These are phyloP conservation scores for Lepidocyrtoides sp. DNA, from an alignment of 2,888 invertebrate genomes.

Conservation along the genomic window DNA sequence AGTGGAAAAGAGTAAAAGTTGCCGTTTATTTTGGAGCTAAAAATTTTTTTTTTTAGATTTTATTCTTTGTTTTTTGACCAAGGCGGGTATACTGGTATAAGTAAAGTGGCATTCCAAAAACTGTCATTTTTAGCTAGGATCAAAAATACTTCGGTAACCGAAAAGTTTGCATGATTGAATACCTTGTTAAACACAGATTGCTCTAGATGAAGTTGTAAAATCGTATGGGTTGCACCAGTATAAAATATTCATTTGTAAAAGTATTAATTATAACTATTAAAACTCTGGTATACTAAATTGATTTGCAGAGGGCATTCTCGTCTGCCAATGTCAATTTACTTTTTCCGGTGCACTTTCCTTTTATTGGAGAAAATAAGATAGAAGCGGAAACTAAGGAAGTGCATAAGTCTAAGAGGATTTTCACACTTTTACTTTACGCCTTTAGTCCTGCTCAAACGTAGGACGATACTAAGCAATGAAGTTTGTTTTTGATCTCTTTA, in stretches of 20 bases:
- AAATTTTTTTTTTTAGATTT: conserved; percentile 9
- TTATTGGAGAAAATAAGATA: not conserved
- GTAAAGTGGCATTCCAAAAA: conserved; percentile 80
- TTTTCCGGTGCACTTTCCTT: not conserved
- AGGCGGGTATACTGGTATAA: too few relatives aligned
- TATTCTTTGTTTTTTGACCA: not conserved
- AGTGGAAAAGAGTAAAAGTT: not conserved
- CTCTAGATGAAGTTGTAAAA: not conserved
- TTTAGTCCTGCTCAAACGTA: not conserved
- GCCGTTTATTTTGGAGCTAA: not conserved
- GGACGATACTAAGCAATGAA: too few relatives aligned
- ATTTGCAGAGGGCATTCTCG: too few relatives aligned
- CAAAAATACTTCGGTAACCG: not conserved
- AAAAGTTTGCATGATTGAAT: conserved; percentile 70
- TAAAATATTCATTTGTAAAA: not conserved
- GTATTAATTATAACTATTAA: not conserved
- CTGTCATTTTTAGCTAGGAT: conserved; percentile 78
- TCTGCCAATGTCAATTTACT: conserved; percentile 28
- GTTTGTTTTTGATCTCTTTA: not conserved
- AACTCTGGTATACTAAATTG: too few relatives aligned
- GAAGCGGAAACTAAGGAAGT: too few relatives aligned
- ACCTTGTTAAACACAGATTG: not conserved
- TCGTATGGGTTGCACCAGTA: not conserved
- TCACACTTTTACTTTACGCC: not conserved
- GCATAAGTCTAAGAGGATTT: not conserved